Evolutionary conservation across 2,888 invertebrate genomes (phyloP).

Genomic region (Protodeltote pygarga): DNA sequence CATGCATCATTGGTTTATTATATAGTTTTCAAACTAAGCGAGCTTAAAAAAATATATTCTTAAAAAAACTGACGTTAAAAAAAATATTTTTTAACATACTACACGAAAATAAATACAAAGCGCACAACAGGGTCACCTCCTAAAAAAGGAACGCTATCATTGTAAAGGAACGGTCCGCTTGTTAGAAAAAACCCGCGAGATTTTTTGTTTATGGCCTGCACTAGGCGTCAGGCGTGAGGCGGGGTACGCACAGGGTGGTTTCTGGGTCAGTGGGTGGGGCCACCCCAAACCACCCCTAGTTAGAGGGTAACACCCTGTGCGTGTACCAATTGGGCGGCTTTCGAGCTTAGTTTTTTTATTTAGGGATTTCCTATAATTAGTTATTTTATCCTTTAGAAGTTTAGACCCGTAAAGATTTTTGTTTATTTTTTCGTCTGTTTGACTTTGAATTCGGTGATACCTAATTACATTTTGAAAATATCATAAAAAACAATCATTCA

Average conservation of each 20-base stretch:
- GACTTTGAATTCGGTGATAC: too few relatives aligned
- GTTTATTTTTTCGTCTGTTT: too few relatives aligned
- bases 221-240: slow-evolving; percentile 51
- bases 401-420: not conserved
- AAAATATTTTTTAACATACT: slow-evolving; percentile 19
- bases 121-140: slow-evolving; percentile 6
- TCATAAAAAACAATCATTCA: too few relatives aligned
- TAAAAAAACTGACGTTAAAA: not conserved
- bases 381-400: not conserved
- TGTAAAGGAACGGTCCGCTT: slow-evolving; percentile 19
- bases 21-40: too few relatives aligned
- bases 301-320: slow-evolving; percentile 53
- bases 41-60: slow-evolving; percentile 13
- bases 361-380: slow-evolving; percentile 31
- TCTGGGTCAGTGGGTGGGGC: slow-evolving; percentile 70
- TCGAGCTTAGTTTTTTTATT: slow-evolving; percentile 27
- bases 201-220: slow-evolving; percentile 54
- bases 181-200: slow-evolving; percentile 30
- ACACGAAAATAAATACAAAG: not conserved
- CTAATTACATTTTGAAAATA: too few relatives aligned
- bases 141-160: too few relatives aligned
- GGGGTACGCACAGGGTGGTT: slow-evolving; percentile 66
- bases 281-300: slow-evolving; percentile 58
- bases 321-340: slow-evolving; percentile 57
- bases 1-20: too few relatives aligned